Conservation (phyloP, 2,888 invertebrate genomes). For the Sarcophaga caerulescens region DNA sequence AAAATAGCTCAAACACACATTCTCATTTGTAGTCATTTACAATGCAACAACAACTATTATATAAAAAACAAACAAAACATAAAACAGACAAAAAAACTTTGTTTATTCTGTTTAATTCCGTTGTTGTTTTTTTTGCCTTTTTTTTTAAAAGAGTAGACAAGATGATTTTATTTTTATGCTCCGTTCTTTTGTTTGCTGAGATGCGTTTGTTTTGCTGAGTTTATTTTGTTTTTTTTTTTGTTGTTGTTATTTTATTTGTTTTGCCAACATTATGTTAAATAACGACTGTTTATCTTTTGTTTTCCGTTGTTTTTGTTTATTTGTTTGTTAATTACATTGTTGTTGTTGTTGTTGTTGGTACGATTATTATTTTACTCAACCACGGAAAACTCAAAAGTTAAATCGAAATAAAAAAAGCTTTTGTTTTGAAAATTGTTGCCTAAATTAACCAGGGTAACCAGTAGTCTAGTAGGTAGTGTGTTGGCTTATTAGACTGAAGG, state of each 20-base stretch:
- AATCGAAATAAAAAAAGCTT: conserved; percentile 31
- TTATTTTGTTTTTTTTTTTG: neutral
- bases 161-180: conserved; percentile 37
- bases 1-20: conserved; percentile 21
- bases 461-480: too few relatives aligned
- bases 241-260: conserved; percentile 15
- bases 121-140: conserved; percentile 27
- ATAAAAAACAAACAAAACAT: conserved; percentile 21
- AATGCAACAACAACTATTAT: conserved; percentile 12
- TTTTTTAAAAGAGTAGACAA: conserved; percentile 27
- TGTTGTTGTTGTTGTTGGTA: conserved; percentile 9
- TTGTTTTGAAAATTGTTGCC: conserved; percentile 29
- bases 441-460: conserved; percentile 37
- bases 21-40: conserved; percentile 1
- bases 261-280: conserved; percentile 61
- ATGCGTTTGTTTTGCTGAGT: conserved; percentile 48
- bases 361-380: neutral
- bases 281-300: conserved; percentile 47
- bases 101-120: neutral
- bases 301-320: conserved; percentile 18
- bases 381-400: conserved; percentile 27
- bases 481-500: too few relatives aligned
- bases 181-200: conserved; percentile 43
- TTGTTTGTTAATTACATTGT: conserved; percentile 48
- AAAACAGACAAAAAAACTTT: too few relatives aligned